Base-by-base conservation (phyloP, 2,797 vertebrate species). In the Meda fulgida region DNA sequence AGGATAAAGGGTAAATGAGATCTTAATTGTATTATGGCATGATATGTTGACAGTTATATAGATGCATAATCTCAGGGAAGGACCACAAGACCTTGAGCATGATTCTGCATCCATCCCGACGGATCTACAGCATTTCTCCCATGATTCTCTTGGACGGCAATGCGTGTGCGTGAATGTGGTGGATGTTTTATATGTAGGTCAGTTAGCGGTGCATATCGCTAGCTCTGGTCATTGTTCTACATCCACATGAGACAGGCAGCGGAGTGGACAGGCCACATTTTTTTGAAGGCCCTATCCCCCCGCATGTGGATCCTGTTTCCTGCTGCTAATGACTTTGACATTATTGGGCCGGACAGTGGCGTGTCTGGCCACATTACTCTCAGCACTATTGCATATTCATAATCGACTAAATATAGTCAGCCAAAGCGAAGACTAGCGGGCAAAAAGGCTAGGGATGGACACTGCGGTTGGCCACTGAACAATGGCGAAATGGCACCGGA, bases 341-440 rank as follows among this genome's bases (percentile, higher is more conserved):
- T 96, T 97, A 97, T 97, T 92, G 91, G 87, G 96, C 95, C 86
- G 93, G 97, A 98, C 97, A 97, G 95, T 95, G 92, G 88, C 92
- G 92, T 96, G 97, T 98, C 97, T 91, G 91, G 91, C 93, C 91
- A 91, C 96, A 97, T 98, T 96, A 98, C 95, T 95, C 95, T 97
- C 96, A 97, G 86, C 67, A 85, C 93, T 95, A 92, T 92, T 96
- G 95, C 96, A 96, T 97, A 96, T 96, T 97, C 94, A 96, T 97
- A 96, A 96, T 92, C 95, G 93, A 95, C 95, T 96, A 96, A 96
- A 97, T 97, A 96, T 96, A 96, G 96, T 93, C 92, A 92, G 89
- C 86, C 93, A 90, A 89, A 94, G 92, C 91, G 90, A 94, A 93
- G 91, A 93, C 94, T 94, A 93, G 94, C 92, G 93, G 96, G 96